Evolutionary conservation across 2,888 invertebrate species (phyloP).

Genomic region (Uloborus plumipes): DNA sequence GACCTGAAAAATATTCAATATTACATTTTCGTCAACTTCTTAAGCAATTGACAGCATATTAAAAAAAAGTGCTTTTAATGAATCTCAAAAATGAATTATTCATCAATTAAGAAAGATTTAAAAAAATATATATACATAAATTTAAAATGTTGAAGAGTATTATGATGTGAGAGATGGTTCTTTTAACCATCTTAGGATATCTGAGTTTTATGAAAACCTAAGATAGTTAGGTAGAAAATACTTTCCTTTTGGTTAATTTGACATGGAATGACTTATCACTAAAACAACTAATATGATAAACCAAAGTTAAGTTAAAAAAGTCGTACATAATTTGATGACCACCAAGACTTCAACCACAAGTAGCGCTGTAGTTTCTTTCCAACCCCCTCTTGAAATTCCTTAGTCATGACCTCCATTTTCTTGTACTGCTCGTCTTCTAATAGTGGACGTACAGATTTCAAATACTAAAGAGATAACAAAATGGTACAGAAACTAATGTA

Average conservation of each 20-base stretch:
- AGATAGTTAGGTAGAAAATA: too few species aligned
- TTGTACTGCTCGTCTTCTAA: slow-evolving; percentile 83
- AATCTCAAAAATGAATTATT: too few species aligned
- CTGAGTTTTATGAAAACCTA: too few species aligned
- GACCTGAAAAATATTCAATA: slow-evolving; percentile 76
- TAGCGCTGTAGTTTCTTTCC: slow-evolving; percentile 94
- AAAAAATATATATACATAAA: too few species aligned
- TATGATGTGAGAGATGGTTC: too few species aligned
- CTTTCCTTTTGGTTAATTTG: too few species aligned
- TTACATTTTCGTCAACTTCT: slow-evolving; percentile 4
- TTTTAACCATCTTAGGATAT: too few species aligned
- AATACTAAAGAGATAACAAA: slow-evolving; percentile 79
- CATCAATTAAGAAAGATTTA: too few species aligned
- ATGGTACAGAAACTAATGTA: background rate
- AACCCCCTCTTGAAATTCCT: slow-evolving; percentile 88
- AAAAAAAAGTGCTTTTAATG: too few species aligned
- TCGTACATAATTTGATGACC: slow-evolving; percentile 75
- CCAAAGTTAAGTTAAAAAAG: slow-evolving; percentile 7
- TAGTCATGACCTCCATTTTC: slow-evolving; percentile 85
- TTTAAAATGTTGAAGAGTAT: too few species aligned
- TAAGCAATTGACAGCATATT: too few species aligned
- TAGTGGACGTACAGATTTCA: slow-evolving; percentile 91
- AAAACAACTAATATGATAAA: background rate
- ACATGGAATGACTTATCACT: too few species aligned
- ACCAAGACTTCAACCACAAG: slow-evolving; percentile 94